Evolutionary conservation across 2,888 invertebrate genomes (phyloP).

Genomic region (Agriopis leucophaearia): DNA sequence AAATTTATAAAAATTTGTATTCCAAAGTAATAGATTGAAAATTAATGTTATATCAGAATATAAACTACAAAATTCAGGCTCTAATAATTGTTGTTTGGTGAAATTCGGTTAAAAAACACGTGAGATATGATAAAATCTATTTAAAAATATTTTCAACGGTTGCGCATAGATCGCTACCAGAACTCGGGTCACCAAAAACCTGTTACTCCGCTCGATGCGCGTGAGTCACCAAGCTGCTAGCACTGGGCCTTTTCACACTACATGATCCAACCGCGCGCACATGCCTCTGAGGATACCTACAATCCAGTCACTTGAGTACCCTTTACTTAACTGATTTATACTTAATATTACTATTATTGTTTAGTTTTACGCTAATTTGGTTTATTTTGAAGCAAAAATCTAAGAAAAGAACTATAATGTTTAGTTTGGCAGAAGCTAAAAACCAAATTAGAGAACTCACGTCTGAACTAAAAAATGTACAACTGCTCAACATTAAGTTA

Average conservation of each 20-base stretch:
- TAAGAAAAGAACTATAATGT: background rate
- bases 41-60: background rate
- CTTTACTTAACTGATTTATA: too few relatives aligned
- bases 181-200: background rate
- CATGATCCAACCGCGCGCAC: background rate
- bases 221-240: background rate
- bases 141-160: background rate
- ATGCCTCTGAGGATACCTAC: background rate
- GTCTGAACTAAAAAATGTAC: background rate
- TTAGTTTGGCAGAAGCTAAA: conserved; percentile 1
- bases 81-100: background rate
- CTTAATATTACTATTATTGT: background rate
- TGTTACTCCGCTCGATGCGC: background rate
- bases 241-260: background rate
- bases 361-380: background rate
- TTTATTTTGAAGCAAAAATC: background rate
- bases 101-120: background rate
- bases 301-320: background rate
- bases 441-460: background rate
- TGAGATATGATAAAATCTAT: background rate
- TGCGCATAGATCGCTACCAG: background rate
- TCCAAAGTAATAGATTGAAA: too few relatives aligned
- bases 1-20: too few relatives aligned
- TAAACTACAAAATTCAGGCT: background rate
- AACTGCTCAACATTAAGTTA: background rate